Evolutionary conservation across 1,140 invertebrate species (phyloP).

Genomic region (Drosophila albomicans): DNA sequence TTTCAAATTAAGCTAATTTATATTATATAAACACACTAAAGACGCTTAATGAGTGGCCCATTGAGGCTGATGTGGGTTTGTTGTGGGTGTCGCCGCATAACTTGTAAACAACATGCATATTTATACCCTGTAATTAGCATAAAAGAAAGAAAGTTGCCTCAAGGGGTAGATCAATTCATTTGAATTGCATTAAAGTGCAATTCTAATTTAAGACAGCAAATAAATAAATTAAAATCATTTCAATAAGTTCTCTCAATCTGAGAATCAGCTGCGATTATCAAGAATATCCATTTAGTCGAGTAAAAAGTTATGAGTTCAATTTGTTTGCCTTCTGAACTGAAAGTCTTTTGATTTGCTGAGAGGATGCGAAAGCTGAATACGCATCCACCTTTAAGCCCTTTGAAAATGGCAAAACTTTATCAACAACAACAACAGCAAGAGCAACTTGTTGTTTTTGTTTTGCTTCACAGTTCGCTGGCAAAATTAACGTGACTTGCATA

Average conservation of each 20-base stretch:
- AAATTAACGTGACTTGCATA: conserved; percentile 81
- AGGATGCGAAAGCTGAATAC: conserved; percentile 20
- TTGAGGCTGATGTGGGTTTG: not conserved
- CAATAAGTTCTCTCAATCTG: too few species aligned
- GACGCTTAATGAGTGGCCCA: conserved; percentile 73
- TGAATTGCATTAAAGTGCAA: not conserved
- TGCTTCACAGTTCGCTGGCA: conserved; percentile 71
- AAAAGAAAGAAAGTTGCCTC: not conserved
- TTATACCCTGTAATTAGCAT: conserved; percentile 37
- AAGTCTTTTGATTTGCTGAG: conserved; percentile 55
- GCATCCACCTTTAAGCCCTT: conserved; percentile 67
- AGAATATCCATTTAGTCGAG: not conserved
- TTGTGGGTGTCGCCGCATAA: conserved; percentile 23
- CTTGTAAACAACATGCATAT: conserved; percentile 39
- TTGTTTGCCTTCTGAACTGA: not conserved
- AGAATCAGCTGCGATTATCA: not conserved
- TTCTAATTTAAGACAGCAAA: too few species aligned
- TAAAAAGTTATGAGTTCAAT: not conserved
- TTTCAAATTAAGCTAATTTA: conserved; percentile 83
- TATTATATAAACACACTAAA: conserved; percentile 78
- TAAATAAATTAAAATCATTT: too few species aligned
- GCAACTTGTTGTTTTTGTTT: conserved; percentile 42
- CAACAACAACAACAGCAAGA: conserved; percentile 17
- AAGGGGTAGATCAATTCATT: not conserved
- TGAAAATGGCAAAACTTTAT: conserved; percentile 69